Conservation (phyloP, 2,888 invertebrate genomes). For the Dinocampus coccinellae region DNA sequence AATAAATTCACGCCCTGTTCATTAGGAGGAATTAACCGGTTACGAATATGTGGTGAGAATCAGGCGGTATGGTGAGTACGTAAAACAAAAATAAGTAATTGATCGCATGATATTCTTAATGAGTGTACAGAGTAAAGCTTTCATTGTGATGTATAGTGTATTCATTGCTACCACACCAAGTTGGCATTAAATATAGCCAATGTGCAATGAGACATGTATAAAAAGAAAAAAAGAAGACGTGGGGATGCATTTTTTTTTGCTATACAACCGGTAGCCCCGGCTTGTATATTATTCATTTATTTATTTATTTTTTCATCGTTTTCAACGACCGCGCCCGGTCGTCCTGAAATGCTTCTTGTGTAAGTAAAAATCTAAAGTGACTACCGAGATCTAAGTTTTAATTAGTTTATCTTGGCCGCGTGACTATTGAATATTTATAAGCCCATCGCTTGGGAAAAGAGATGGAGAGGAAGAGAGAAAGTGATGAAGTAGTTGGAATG, state of each 20-base stretch:
- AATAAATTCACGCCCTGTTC: background rate
- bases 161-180: conserved; percentile 41
- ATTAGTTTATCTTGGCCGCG: conserved; percentile 70
- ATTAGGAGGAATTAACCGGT: background rate
- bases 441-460: conserved; percentile 53
- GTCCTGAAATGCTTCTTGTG: conserved; percentile 69
- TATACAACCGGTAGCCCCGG: conserved; percentile 51
- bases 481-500: conserved; percentile 39
- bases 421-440: conserved; percentile 70
- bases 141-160: conserved; percentile 54
- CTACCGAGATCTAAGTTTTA: conserved; percentile 70
- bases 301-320: conserved; percentile 25
- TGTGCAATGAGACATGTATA: too few species aligned
- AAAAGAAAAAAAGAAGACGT: too few species aligned
- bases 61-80: background rate
- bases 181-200: conserved; percentile 30
- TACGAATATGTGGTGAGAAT: background rate
- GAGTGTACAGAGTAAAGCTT: conserved; percentile 70
- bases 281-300: conserved; percentile 65
- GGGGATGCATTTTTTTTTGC: conserved; percentile 27
- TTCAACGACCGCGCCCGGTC: conserved; percentile 53
- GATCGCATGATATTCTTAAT: conserved; percentile 64
- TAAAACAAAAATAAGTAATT: conserved; percentile 35
- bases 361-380: conserved; percentile 70
- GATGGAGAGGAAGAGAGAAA: conserved; percentile 38